Percentiles rank a stretch among this genome's conserved stretches.
phyloP scores from a whole-genome alignment of 2,797 vertebrate species.

The Sebastes baramenuke region DNA sequence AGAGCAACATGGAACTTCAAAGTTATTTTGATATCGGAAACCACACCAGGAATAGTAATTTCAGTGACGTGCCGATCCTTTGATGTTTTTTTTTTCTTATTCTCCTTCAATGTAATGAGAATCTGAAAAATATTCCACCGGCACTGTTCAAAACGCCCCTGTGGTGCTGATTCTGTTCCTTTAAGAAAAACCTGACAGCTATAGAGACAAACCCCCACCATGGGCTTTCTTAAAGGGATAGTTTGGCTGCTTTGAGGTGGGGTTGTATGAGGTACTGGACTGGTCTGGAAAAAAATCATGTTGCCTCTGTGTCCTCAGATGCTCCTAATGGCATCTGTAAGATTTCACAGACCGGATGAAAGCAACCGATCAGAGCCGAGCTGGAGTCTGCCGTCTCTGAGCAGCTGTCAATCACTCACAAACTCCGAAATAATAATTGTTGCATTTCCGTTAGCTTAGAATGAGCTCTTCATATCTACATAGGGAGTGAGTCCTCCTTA shows the following conservation, averaged over 20 bases:
- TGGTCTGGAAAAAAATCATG: too few relatives aligned
- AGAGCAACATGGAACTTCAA: constrained; percentile 79
- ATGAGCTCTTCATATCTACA: too few relatives aligned
- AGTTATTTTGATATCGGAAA: constrained; percentile 78
- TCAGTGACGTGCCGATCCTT: constrained; percentile 67
- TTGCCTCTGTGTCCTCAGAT: too few relatives aligned
- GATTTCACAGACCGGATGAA: too few relatives aligned
- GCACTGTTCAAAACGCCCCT: constrained; percentile 46
- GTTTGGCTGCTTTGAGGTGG: too few relatives aligned
- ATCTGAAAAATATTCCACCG: constrained; percentile 53
- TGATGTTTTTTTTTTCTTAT: constrained; percentile 70
- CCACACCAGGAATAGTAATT: constrained; percentile 73
- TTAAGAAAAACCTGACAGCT: background rate
- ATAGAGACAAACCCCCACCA: constrained; percentile 15
- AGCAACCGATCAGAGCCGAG: too few relatives aligned
- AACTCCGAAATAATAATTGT: accelerated
- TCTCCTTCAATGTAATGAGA: constrained; percentile 66
- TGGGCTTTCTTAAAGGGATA: background rate
- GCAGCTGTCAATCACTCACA: too few relatives aligned
- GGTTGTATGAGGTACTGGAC: too few relatives aligned
- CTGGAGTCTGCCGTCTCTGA: too few relatives aligned
- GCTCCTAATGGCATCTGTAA: too few relatives aligned
- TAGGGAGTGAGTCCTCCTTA: too few relatives aligned
- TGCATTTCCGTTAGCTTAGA: too few relatives aligned
- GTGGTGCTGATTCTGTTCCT: constrained; percentile 41